These are phyloP conservation scores for Tychaedon coryphoeus DNA, from an alignment of 2,113 vertebrate genomes.

Conservation along the genomic window DNA sequence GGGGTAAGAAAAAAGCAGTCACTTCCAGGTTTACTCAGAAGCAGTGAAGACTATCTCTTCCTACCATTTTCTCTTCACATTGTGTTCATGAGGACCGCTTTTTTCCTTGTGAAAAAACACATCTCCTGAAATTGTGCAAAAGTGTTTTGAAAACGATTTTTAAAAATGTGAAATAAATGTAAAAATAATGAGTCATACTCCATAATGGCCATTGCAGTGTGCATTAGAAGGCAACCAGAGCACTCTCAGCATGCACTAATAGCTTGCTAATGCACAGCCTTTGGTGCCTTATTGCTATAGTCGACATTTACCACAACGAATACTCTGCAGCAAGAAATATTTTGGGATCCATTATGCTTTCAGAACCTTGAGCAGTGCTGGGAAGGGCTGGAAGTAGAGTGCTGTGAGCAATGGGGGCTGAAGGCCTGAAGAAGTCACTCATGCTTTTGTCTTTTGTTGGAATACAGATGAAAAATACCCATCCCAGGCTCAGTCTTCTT, in stretches of 20 bases:
- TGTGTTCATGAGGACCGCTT: not conserved
- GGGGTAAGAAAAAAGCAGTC: not conserved
- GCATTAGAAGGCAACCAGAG: conserved; percentile 60
- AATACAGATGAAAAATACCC: not conserved
- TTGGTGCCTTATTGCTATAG: conserved; percentile 52
- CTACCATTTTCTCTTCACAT: not conserved
- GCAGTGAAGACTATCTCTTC: not conserved
- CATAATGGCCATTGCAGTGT: conserved; percentile 33
- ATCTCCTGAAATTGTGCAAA: conserved; percentile 22
- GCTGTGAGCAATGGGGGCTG: not conserved
- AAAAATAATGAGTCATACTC: conserved; percentile 61
- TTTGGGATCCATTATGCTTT: conserved; percentile 58
- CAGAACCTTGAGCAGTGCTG: conserved; percentile 45
- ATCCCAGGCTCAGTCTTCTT: not conserved
- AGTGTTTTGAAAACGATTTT: conserved; percentile 49
- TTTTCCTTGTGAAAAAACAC: not conserved
- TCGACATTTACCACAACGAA: conserved; percentile 49
- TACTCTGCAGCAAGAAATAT: conserved; percentile 55
- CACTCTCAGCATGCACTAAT: conserved; percentile 56
- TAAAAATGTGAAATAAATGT: conserved; percentile 58
- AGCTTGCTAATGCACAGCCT: conserved; percentile 52
- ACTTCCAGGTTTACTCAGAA: not conserved
- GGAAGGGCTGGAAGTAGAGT: not conserved
- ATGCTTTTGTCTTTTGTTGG: not conserved
- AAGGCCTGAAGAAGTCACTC: not conserved